Conservation (phyloP, 2,888 invertebrate genomes). For the Cenopis cana region DNA sequence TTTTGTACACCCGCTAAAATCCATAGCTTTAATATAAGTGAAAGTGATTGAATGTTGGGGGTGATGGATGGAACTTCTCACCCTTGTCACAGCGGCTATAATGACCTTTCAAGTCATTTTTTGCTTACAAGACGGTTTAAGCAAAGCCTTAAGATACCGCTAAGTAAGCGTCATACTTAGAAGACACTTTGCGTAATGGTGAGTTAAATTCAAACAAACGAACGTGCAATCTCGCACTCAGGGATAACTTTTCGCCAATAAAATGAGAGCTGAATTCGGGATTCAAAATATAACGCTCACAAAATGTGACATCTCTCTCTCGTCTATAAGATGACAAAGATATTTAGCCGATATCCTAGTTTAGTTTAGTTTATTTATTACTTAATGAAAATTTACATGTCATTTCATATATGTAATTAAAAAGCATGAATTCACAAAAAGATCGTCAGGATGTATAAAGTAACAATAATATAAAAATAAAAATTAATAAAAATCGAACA, state of each 20-base stretch:
- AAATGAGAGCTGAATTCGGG: background rate
- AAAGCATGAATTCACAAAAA: too few relatives aligned
- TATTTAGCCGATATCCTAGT: too few relatives aligned
- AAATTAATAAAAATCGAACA: too few relatives aligned
- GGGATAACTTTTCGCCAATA: background rate
- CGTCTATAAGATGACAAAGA: too few relatives aligned
- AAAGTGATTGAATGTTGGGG: conserved; percentile 64
- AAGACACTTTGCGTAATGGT: background rate
- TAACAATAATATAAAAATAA: too few relatives aligned
- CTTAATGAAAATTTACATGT: too few relatives aligned
- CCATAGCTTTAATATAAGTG: conserved; percentile 53
- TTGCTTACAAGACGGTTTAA: conserved; percentile 40
- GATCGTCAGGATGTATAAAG: too few relatives aligned
- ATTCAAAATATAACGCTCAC: too few relatives aligned
- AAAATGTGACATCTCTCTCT: too few relatives aligned
- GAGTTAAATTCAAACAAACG: background rate
- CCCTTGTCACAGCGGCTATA: conserved; percentile 51
- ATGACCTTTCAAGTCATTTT: conserved; percentile 41
- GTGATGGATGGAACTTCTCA: conserved; percentile 50
- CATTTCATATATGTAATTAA: too few relatives aligned
- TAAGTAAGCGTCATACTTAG: conserved; percentile 16
- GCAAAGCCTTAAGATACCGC: conserved; percentile 26
- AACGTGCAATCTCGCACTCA: background rate
- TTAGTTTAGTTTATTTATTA: too few relatives aligned
- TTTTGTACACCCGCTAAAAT: conserved; percentile 46